Base-by-base conservation (phyloP, 2,113 vertebrate species). In the Lepus europaeus region DNA sequence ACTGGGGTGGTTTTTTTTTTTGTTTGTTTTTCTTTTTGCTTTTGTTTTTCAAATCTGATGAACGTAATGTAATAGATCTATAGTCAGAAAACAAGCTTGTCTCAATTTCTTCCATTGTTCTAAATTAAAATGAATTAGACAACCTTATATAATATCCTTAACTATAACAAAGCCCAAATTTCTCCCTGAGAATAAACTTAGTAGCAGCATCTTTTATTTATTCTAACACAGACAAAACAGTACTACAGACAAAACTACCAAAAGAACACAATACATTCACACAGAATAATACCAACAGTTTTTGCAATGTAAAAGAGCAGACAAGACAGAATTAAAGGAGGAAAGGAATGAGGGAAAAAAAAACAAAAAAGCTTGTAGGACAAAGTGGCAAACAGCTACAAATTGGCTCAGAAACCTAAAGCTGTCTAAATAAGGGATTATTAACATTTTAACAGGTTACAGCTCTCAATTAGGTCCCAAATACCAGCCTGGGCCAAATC, bases 181-280 rank as follows among this genome's bases (percentile, higher is more conserved):
- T 95, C 51, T 93, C 89, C 77, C 78, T 90, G n/a, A 96, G 29
- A 95, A 97, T 84, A 87, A 91, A 95, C 69, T 94, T 53, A 82
- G 39, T 29, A 84, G 20, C 2, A 61, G 25, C 61, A 94, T 87
- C 61, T 93, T 96, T 92, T 76, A 89, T 69, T 89, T 79, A 86
- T 73, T 81, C 36, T 91, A 96, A 76, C 49, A 74, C 45, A 88
- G 9, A 76, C 61, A 95, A 95, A 92, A 80, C 36, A 94, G 78
- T 74, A 96, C 77, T 82, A 90, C 31, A 90, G 53, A 69, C 14
- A 68, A 77, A 93, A 82, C 33, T 76, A 80, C 82, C 74, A 69
- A 77, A 92, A 89, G 25, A 88, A 83, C 56, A 45, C 29, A 69
- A 76, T 78, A 73, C 31, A 70, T 94, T 61, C 39, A 94, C 76